Conservation (phyloP, 23 tunicate species). For the Styela clava region DNA sequence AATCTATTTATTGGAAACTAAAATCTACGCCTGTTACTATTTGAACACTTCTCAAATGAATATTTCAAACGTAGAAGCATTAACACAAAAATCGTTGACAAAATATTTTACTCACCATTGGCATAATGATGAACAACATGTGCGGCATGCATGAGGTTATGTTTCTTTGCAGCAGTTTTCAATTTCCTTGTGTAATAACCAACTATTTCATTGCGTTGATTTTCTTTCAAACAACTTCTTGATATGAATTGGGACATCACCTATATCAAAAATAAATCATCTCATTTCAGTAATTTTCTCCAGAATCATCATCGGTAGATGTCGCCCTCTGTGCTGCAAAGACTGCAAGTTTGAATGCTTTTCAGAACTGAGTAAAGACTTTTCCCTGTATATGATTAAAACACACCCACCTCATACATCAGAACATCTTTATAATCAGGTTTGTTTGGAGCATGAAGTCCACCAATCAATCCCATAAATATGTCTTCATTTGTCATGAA, state of each 20-base stretch:
- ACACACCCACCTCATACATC: constrained; percentile 57
- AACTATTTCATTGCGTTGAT: constrained; percentile 40
- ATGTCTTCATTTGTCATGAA: constrained; percentile 74
- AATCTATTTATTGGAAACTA: too few species aligned
- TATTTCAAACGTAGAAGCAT: too few species aligned
- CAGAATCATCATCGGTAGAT: too few species aligned
- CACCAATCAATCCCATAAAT: constrained; percentile 40
- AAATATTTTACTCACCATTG: constrained; percentile 28
- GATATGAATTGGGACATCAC: constrained; percentile 60
- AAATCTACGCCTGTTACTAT: too few species aligned
- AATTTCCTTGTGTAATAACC: constrained; percentile 59
- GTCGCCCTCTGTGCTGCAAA: too few species aligned
- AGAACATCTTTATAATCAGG: constrained; percentile 51
- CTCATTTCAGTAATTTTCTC: neutral
- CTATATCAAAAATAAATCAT: constrained; percentile 4
- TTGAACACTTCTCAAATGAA: too few species aligned
- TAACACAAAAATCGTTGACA: too few species aligned
- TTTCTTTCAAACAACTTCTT: constrained; percentile 43
- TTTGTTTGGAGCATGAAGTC: constrained; percentile 27
- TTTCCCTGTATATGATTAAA: too few species aligned
- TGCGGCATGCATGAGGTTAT: constrained; percentile 35
- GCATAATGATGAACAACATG: constrained; percentile 71
- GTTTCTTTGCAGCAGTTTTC: constrained; percentile 38
- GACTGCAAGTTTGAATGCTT: too few species aligned
- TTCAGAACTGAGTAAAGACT: too few species aligned